Conservation (phyloP, 2,113 vertebrate genomes). For the Peromyscus californicus region DNA sequence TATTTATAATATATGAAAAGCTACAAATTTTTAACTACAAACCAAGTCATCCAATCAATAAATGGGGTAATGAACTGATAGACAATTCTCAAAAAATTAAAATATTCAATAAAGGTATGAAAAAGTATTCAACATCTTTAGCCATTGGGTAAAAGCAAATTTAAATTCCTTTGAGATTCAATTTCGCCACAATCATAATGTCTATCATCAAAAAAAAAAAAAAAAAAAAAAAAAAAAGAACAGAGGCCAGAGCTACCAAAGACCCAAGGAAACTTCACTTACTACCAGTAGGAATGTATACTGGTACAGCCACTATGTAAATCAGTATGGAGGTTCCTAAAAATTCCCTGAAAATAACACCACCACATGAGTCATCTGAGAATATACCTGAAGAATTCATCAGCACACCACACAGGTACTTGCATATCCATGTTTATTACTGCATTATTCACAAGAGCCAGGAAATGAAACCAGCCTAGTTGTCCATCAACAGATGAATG, state of each 20-base stretch:
- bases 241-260: not conserved
- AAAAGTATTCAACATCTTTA: not conserved
- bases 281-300: not conserved
- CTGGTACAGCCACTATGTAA: not conserved
- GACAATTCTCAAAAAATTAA: not conserved
- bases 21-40: not conserved
- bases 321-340: not conserved
- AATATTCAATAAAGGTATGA: not conserved
- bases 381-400: not conserved
- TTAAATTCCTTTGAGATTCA: not conserved
- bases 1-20: not conserved
- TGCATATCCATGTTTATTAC: not conserved
- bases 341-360: not conserved
- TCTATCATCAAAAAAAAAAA: not conserved
- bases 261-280: not conserved
- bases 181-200: not conserved
- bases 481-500: not conserved
- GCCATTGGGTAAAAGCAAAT: not conserved
- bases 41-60: not conserved
- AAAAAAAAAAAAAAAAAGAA: not conserved
- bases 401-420: not conserved
- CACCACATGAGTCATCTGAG: not conserved
- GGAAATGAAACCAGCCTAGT: too few species aligned
- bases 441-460: not conserved
- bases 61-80: not conserved